A percentile compares a stretch with the other conserved stretches of the same genome.
These are phyloP conservation scores for Pseudorhombus dupliciocellatus DNA, from an alignment of 2,113 vertebrate genomes.

Conservation along the genomic window DNA sequence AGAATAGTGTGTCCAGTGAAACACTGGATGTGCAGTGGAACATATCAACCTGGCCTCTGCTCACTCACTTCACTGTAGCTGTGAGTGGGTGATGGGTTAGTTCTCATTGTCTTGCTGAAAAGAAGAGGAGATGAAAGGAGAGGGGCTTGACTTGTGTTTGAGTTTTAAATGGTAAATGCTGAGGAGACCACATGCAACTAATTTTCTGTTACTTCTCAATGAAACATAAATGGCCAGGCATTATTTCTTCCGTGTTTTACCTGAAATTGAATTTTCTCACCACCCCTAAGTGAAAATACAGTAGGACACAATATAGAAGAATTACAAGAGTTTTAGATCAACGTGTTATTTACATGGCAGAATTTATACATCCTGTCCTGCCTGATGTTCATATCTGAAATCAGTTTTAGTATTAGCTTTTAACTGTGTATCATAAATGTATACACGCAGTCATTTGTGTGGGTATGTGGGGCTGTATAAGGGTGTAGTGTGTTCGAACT, in stretches of 20 bases:
- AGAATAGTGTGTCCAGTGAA: slow-evolving; percentile 1
- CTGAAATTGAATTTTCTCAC: background rate
- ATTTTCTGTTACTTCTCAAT: slow-evolving; percentile 12
- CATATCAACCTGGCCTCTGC: background rate
- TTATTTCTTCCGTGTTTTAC: background rate
- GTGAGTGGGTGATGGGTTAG: slow-evolving; percentile 18
- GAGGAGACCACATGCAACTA: background rate
- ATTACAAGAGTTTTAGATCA: no score
- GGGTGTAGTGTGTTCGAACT: background rate
- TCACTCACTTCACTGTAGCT: background rate
- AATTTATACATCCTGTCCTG: no score
- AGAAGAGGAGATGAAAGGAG: slow-evolving; percentile 22
- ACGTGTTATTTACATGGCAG: no score
- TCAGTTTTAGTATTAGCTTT: no score
- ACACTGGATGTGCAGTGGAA: background rate
- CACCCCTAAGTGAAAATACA: no score
- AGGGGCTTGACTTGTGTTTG: background rate
- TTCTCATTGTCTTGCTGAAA: slow-evolving; percentile 10
- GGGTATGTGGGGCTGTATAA: background rate
- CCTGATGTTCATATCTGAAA: no score
- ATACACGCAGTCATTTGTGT: no score
- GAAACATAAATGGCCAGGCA: background rate
- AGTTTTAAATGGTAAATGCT: slow-evolving; percentile 11
- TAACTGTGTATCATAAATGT: no score
- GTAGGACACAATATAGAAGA: no score